Conservation (phyloP, 2,113 vertebrate genomes). For the Myotis davidii region DNA sequence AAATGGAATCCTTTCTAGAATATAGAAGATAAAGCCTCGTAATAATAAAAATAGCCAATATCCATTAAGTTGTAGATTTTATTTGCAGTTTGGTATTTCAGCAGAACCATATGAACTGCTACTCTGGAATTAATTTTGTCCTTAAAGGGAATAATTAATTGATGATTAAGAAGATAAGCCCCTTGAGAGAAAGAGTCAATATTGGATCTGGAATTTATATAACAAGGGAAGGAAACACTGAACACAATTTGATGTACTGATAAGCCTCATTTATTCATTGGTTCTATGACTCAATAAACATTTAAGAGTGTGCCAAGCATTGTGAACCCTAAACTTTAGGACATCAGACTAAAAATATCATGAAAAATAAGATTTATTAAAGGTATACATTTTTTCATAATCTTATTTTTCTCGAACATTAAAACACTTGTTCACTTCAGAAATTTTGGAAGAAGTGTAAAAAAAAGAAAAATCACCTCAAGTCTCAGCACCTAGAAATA, state of each 20-base stretch:
- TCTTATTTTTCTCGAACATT: constrained; percentile 36
- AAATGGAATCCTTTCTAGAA: not conserved
- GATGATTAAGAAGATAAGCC: not conserved
- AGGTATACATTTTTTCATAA: not conserved
- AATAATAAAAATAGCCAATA: constrained; percentile 20
- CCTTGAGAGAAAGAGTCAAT: not conserved
- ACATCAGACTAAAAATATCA: constrained; percentile 7
- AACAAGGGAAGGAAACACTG: not conserved
- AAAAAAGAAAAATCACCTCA: constrained; percentile 56
- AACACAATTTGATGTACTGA: not conserved
- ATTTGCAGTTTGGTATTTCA: constrained; percentile 13
- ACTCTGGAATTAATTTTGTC: constrained; percentile 42
- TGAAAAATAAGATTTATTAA: constrained; percentile 1
- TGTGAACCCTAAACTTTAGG: not conserved
- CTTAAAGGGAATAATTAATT: not conserved
- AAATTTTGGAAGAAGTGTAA: constrained; percentile 39
- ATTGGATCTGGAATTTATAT: constrained; percentile 38
- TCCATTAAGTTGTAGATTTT: constrained; percentile 26
- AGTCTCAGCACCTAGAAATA: not conserved
- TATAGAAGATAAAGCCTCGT: constrained; percentile 41
- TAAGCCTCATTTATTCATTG: not conserved
- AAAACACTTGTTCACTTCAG: not conserved
- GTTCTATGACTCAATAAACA: constrained; percentile 34
- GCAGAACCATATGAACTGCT: not conserved
- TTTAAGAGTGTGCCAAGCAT: not conserved